These are phyloP conservation scores for Drosophila nebulosa DNA, from an alignment of 1,140 invertebrate genomes.

Conservation along the genomic window DNA sequence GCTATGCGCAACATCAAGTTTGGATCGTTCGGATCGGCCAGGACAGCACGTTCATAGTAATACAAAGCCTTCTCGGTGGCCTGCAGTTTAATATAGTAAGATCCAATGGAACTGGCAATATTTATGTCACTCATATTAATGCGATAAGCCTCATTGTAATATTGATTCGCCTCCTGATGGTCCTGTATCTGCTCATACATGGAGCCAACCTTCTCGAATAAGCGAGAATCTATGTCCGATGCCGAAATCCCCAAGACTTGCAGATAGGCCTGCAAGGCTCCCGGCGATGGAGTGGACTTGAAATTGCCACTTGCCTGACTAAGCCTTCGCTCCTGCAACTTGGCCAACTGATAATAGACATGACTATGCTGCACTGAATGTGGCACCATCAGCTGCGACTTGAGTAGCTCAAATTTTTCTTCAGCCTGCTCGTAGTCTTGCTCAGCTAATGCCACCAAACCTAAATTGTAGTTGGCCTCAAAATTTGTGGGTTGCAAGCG, in stretches of 20 bases:
- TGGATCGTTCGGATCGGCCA: slow-evolving; percentile 92
- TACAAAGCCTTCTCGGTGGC: slow-evolving; percentile 92
- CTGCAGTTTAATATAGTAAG: slow-evolving; percentile 95
- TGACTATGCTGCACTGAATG: slow-evolving; percentile 85
- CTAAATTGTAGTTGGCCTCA: slow-evolving; percentile 96
- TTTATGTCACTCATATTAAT: slow-evolving; percentile 94
- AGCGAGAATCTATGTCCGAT: slow-evolving; percentile 90
- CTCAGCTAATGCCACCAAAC: slow-evolving; percentile 89
- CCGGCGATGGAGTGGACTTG: slow-evolving; percentile 85
- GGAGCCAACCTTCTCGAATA: slow-evolving; percentile 91
- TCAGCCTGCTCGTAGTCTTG: slow-evolving; percentile 83
- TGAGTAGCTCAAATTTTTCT: slow-evolving; percentile 88
- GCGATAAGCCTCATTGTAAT: slow-evolving; percentile 94
- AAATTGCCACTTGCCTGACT: slow-evolving; percentile 31
- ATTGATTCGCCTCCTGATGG: slow-evolving; percentile 95
- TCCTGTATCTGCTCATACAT: slow-evolving; percentile 93
- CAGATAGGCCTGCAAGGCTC: slow-evolving; percentile 91
- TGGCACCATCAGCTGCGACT: slow-evolving; percentile 79
- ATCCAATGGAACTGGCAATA: slow-evolving; percentile 95
- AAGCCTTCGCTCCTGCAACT: slow-evolving; percentile 86
- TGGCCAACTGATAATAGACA: slow-evolving; percentile 93
- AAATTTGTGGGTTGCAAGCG: slow-evolving; percentile 92
- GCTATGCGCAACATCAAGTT: slow-evolving; percentile 93
- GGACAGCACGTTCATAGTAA: slow-evolving; percentile 93
- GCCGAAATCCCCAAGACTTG: slow-evolving; percentile 87